Evolutionary conservation across 2,113 vertebrate genomes (phyloP), one percentile per base, ranked within the genome.

Genomic region (Xyrauchen texanus): DNA sequence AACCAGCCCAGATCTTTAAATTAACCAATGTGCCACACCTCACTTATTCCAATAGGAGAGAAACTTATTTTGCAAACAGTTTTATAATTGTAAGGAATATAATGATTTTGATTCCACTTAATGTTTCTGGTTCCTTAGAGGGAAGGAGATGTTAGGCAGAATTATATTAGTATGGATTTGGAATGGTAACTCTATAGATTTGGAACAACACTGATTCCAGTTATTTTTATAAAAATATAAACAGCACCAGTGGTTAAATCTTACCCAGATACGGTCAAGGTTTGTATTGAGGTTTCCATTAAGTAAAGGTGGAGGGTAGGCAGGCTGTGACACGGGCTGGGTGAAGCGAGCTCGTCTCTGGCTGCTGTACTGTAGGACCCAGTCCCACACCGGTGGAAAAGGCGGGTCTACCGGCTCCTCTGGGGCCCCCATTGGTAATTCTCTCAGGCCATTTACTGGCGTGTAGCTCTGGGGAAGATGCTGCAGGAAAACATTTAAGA

Each of bases 321-420:
- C 15, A 0, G 45, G 8, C 2, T 84, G 69, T 68, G 92, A 89
- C 11, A 88, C 65, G 0, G 95, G 95, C 62, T 96, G 96, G 34
- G 68, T 85, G 91, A 99, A 99, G 0, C 82, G 86, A 2, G 87
- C 86, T 46, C 80, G 91, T 46, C 94, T 94, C 76, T 90, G 85
- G 3, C 84, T 87, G 87, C 82, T 93, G 89, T 94, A 96, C 87
- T 95, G 94, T 64, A 94, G 90, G 4, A 87, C 87, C 97, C 97
- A 99, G 88, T 95, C 94, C 97, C 97, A 98, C n/a, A 95, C 91
- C 0, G 90, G 51, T 5, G 91, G 91, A 49, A 90, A 81, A 0
- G 84, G 81, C 0, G 89, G 89, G 85, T 90, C 87, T 0, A 84
- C 76, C 0, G 87, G 73, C 2, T 93, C 88, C 0, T 83, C 82